Conservation (phyloP, 30 jellyfish, hydroid and myxozoan genomes). For the Nemopilema nomurai region DNA sequence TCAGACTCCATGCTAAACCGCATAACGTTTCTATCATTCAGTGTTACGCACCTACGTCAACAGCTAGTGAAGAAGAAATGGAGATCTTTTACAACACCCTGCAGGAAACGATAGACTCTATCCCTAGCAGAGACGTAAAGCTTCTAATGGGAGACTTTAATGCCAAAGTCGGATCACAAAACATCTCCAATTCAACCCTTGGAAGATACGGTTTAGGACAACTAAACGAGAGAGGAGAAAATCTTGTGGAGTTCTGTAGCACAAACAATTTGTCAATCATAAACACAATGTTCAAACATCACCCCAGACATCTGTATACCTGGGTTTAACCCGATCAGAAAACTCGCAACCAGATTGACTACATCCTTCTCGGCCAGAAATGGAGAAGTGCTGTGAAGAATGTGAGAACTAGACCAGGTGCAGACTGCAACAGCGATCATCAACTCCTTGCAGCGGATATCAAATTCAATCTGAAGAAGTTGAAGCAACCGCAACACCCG, state of each 20-base stretch:
- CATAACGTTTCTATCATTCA: constrained; percentile 15
- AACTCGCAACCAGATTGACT: not conserved
- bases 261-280: not conserved
- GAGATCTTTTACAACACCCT: constrained; percentile 28
- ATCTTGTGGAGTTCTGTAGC: not conserved
- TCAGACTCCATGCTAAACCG: not conserved
- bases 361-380: not conserved
- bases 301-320: not conserved
- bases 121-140: constrained; percentile 36
- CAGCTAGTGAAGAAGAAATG: not conserved
- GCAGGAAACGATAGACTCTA: constrained; percentile 42
- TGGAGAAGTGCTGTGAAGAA: not conserved
- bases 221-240: not conserved
- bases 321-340: not conserved
- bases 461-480: too few relatives aligned
- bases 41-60: constrained; percentile 28
- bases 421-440: not conserved
- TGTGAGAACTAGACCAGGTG: not conserved
- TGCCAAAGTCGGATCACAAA: not conserved
- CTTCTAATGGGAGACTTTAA: constrained; percentile 19
- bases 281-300: not conserved
- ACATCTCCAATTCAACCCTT: not conserved
- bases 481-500: too few relatives aligned
- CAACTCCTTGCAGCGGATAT: not conserved
- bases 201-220: not conserved